Conservation (phyloP, 2,113 vertebrate species). For the Sphaerodactylus townsendi region DNA sequence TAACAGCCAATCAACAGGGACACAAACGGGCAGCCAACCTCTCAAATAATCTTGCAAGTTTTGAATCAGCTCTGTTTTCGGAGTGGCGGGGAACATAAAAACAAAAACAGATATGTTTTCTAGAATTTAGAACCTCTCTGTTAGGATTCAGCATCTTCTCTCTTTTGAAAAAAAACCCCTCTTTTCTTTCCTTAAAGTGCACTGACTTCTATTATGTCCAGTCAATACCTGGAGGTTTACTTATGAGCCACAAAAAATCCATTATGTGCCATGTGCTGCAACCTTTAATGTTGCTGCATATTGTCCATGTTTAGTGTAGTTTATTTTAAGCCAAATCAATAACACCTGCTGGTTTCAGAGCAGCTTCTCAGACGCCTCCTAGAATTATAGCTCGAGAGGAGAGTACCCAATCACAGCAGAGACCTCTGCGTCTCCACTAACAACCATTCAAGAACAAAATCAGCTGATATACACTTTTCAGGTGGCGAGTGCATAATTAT, state of each 20-base stretch:
- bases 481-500: neutral
- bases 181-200: neutral
- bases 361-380: constrained; percentile 16
- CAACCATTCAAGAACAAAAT: constrained; percentile 15
- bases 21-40: too few species aligned
- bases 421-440: neutral
- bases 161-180: neutral
- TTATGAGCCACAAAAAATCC: constrained; percentile 38
- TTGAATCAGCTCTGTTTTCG: neutral
- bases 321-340: constrained; percentile 51
- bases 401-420: fast-evolving
- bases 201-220: constrained; percentile 9
- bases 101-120: neutral
- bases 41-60: neutral
- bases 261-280: neutral
- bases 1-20: too few species aligned
- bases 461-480: constrained; percentile 18
- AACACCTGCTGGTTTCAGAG: constrained; percentile 26
- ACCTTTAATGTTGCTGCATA: constrained; percentile 16
- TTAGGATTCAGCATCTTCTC: neutral
- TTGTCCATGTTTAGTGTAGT: constrained; percentile 29
- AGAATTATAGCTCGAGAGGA: neutral
- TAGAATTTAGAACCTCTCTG: neutral
- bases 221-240: constrained; percentile 16
- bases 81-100: too few species aligned